Evolutionary conservation across 2,888 invertebrate genomes (phyloP).

Genomic region (Cyclophora punctaria): DNA sequence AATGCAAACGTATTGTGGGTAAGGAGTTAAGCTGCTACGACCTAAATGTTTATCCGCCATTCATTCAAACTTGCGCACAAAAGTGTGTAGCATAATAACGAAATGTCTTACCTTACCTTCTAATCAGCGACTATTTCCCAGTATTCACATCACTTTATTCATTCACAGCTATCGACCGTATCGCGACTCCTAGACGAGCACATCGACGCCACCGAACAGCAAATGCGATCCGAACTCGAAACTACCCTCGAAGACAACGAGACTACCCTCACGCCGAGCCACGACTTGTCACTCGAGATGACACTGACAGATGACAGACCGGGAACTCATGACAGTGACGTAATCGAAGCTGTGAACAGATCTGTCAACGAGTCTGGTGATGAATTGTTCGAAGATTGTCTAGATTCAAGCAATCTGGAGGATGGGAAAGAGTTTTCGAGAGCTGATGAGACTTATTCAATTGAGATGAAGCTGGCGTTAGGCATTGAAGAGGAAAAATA

Average conservation of each 20-base stretch:
- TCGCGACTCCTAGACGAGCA: constrained; percentile 55
- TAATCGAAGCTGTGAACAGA: constrained; percentile 2
- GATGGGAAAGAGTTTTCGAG: constrained; percentile 27
- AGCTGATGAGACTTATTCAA: constrained; percentile 46
- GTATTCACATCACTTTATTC: no score
- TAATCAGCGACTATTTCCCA: no score
- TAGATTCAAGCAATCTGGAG: constrained; percentile 22
- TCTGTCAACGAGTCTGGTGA: constrained; percentile 25
- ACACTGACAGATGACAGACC: constrained; percentile 42
- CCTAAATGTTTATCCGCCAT: no score
- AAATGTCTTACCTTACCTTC: no score
- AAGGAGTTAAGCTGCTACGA: no score
- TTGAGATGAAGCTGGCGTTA: constrained; percentile 63
- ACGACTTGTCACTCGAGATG: constrained; percentile 44
- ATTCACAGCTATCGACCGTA: constrained; percentile 53
- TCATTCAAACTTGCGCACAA: no score
- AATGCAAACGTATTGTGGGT: no score
- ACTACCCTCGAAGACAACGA: constrained; percentile 40
- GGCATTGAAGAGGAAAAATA: constrained; percentile 14
- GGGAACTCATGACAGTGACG: background rate
- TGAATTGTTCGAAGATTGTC: constrained; percentile 55
- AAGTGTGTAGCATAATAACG: no score
- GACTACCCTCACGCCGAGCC: constrained; percentile 41
- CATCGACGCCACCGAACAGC: constrained; percentile 50
- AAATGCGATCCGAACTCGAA: constrained; percentile 39